These are phyloP conservation scores for Mastacembelus armatus DNA, from an alignment of 2,797 vertebrate genomes.

Conservation along the genomic window DNA sequence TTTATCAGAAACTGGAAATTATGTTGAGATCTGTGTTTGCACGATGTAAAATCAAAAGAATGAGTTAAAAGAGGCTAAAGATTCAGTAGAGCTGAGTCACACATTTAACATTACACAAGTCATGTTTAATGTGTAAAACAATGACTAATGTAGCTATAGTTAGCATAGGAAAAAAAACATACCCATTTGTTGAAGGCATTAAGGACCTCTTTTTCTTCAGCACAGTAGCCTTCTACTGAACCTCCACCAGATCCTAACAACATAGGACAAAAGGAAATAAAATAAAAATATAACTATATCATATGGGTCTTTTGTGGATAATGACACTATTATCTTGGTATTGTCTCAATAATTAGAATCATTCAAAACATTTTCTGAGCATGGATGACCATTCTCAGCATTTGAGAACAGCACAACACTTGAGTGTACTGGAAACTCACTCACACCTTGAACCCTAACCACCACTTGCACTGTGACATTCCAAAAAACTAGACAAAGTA, in stretches of 20 bases:
- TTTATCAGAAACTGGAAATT: too few relatives aligned
- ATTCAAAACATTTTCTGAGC: background rate
- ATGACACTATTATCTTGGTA: background rate
- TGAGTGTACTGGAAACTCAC: background rate
- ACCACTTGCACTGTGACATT: background rate
- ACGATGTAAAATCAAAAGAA: too few relatives aligned
- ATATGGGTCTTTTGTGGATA: background rate
- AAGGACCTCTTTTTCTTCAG: conserved; percentile 85
- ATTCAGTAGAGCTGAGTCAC: too few relatives aligned
- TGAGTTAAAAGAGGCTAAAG: too few relatives aligned
- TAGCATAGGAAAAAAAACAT: conserved; percentile 55
- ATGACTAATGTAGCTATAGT: too few relatives aligned
- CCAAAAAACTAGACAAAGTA: too few relatives aligned
- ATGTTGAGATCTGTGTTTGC: too few relatives aligned
- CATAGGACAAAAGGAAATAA: conserved; percentile 2
- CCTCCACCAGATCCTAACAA: conserved; percentile 70
- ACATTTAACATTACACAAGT: too few relatives aligned
- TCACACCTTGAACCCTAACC: background rate
- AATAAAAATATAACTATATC: background rate
- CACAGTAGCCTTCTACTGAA: conserved; percentile 71
- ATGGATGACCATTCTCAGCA: background rate
- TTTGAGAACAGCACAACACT: too few relatives aligned
- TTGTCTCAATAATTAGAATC: background rate
- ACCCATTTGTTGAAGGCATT: conserved; percentile 96
- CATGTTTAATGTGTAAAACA: too few relatives aligned